Conservation (phyloP, 2,888 invertebrate species). For the Halocaridina rubra region DNA sequence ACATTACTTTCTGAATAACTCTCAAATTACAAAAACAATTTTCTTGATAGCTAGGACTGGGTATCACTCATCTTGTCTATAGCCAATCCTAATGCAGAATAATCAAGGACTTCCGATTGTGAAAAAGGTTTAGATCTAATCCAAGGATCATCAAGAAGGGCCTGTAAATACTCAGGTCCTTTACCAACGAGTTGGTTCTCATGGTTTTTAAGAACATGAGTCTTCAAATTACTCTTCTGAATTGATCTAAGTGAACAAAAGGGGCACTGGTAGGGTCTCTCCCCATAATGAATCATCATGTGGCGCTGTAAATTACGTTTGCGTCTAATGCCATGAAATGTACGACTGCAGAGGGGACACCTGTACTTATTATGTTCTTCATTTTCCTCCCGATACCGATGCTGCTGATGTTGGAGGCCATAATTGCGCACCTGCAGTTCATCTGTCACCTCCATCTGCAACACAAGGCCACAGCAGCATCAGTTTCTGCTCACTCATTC, state of each 20-base stretch:
- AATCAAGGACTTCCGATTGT: no score
- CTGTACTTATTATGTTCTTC: not conserved
- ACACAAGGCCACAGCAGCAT: slow-evolving; percentile 54
- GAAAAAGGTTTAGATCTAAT: no score
- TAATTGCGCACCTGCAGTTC: slow-evolving; percentile 26
- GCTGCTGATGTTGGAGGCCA: slow-evolving; percentile 33
- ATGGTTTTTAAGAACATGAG: slow-evolving; percentile 50
- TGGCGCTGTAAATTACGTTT: slow-evolving; percentile 55
- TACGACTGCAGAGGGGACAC: slow-evolving; percentile 40
- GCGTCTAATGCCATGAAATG: slow-evolving; percentile 50
- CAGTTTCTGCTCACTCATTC: slow-evolving; percentile 12
- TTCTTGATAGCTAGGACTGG: no score
- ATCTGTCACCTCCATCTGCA: slow-evolving; percentile 41
- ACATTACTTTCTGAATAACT: no score
- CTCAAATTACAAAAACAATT: no score
- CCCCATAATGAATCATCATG: slow-evolving; percentile 55
- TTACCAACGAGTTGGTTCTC: not conserved
- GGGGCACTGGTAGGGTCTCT: slow-evolving; percentile 50
- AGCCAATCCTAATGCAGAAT: no score
- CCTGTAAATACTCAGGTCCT: not conserved
- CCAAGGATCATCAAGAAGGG: not conserved
- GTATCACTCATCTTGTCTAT: no score
- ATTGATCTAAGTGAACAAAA: slow-evolving; percentile 51
- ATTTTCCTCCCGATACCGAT: not conserved
- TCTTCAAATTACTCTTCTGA: slow-evolving; percentile 61